phyloP scores from a whole-genome alignment of 2,113 vertebrate species.

The Pituophis catenifer region DNA sequence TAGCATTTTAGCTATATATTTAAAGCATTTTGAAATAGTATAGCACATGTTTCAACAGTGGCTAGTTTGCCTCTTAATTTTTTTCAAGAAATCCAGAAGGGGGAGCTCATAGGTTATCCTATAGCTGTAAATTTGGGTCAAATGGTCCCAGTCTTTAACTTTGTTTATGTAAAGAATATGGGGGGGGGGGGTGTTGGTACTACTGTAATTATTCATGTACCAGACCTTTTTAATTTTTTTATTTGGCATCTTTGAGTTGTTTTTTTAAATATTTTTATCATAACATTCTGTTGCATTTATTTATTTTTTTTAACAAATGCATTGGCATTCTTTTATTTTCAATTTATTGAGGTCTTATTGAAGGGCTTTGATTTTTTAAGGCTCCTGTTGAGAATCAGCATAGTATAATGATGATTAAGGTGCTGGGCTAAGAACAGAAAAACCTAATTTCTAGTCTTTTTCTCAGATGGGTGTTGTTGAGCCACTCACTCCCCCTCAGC shows the following conservation, averaged over 20 bases:
- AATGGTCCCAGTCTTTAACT: background rate
- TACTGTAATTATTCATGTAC: background rate
- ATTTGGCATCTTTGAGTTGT: background rate
- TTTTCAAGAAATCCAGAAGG: slow-evolving; percentile 63
- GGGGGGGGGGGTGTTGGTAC: background rate
- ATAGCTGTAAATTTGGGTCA: slow-evolving; percentile 29
- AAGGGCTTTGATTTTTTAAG: background rate
- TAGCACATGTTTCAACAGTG: background rate
- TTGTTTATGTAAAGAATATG: slow-evolving; percentile 17
- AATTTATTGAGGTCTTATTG: background rate
- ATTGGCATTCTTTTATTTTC: background rate
- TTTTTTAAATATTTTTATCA: background rate
- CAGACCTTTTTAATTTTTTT: background rate
- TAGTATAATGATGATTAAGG: background rate
- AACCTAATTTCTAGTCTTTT: background rate
- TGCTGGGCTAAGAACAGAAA: background rate
- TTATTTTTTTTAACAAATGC: background rate
- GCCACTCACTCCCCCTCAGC: background rate
- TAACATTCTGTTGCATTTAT: background rate
- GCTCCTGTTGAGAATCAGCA: background rate
- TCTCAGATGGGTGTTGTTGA: background rate
- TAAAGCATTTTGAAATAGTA: background rate
- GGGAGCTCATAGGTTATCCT: slow-evolving; percentile 58
- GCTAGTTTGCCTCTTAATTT: slow-evolving; percentile 36
- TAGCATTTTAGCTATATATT: background rate